These are phyloP conservation scores for Opisthocomus hoazin DNA, from an alignment of 2,113 vertebrate species.

Conservation along the genomic window DNA sequence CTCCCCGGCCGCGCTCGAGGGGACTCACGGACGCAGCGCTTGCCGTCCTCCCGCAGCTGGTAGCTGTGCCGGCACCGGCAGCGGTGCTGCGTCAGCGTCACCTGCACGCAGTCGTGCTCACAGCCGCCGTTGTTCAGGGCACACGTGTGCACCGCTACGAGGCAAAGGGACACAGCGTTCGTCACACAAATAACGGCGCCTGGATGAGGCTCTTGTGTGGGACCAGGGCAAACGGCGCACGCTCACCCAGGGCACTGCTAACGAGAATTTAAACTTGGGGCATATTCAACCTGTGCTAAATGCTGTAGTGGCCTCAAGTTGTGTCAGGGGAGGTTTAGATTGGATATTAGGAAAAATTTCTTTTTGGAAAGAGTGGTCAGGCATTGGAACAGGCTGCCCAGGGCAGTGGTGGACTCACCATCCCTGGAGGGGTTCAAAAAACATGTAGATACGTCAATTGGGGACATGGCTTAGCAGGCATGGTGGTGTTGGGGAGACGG, in stretches of 20 bases:
- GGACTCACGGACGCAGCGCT: constrained; percentile 74
- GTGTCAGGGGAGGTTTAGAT: too few relatives aligned
- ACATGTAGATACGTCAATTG: too few relatives aligned
- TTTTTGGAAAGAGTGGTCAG: too few relatives aligned
- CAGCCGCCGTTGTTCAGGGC: constrained; percentile 87
- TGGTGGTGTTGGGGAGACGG: too few relatives aligned
- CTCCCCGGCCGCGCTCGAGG: fast-evolving
- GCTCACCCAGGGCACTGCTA: fast-evolving
- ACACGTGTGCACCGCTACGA: constrained; percentile 80
- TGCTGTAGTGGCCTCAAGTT: too few relatives aligned
- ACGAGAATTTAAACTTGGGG: fast-evolving
- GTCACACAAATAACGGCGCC: fast-evolving
- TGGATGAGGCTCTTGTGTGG: fast-evolving
- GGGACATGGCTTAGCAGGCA: too few relatives aligned
- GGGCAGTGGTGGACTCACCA: too few relatives aligned
- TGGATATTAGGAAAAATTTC: too few relatives aligned
- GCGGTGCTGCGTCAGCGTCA: constrained; percentile 75
- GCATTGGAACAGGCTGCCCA: too few relatives aligned
- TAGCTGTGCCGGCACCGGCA: constrained; percentile 83
- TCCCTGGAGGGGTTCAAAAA: too few relatives aligned
- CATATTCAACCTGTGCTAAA: fast-evolving
- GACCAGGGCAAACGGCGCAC: fast-evolving
- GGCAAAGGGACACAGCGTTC: not conserved
- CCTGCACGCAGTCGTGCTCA: constrained; percentile 86
- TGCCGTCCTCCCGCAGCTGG: constrained; percentile 80